phyloP scores from a whole-genome alignment of 2,797 vertebrate genomes.

The Numenius phaeopus region DNA sequence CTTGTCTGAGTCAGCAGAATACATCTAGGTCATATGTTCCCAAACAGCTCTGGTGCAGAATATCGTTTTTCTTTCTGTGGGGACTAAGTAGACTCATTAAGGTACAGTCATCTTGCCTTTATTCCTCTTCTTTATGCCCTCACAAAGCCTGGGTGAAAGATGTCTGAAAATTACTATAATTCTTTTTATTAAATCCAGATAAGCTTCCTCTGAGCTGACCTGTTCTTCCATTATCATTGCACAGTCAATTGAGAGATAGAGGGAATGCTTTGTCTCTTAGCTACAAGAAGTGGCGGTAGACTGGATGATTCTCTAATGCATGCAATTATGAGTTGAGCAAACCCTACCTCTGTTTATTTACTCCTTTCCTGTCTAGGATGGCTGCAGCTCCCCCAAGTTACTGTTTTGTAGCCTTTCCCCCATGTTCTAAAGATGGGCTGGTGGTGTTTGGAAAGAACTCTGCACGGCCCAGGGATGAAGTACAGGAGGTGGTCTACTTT shows the following conservation, averaged over 20 bases:
- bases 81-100: not conserved
- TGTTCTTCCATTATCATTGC: not conserved
- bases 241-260: not conserved
- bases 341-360: not conserved
- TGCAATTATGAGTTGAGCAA: not conserved
- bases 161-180: not conserved
- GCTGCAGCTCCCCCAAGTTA: slow-evolving; percentile 82
- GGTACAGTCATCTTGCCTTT: not conserved
- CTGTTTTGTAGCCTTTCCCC: slow-evolving; percentile 83
- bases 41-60: not conserved
- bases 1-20: slow-evolving; percentile 58
- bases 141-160: not conserved
- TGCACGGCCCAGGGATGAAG: slow-evolving; percentile 83
- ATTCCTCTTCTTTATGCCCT: not conserved
- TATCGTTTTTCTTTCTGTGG: not conserved
- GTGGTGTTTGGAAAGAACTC: slow-evolving; percentile 86
- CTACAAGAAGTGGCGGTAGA: not conserved
- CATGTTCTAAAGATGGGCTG: slow-evolving; percentile 77
- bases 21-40: slow-evolving; percentile 28
- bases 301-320: not conserved
- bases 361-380: slow-evolving; percentile 77
- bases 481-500: slow-evolving; percentile 84
- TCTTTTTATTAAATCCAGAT: not conserved
- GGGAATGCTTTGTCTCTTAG: not conserved
- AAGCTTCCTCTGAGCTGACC: not conserved